Conservation (phyloP, 2,797 vertebrate genomes). For the Telmatherina bonti region DNA sequence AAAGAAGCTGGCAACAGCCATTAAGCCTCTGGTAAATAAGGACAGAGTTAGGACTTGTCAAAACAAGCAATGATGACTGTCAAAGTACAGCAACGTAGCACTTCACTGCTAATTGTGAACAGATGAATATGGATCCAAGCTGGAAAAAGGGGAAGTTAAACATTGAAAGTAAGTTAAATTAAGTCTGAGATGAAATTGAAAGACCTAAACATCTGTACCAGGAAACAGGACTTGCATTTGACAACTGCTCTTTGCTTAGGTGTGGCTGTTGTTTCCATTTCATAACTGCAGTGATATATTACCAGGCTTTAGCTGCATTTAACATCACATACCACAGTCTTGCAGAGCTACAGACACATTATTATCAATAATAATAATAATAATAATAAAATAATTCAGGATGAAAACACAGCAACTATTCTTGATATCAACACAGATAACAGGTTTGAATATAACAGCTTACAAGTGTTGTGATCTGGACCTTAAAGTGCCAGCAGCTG, state of each 20-base stretch:
- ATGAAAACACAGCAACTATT: background rate
- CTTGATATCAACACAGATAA: no score
- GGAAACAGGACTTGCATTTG: conserved; percentile 16
- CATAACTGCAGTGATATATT: conserved; percentile 26
- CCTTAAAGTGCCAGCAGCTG: conserved; percentile 10
- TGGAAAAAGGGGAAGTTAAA: background rate
- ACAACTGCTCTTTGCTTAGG: conserved; percentile 7
- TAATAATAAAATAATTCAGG: background rate
- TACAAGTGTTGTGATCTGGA: conserved; percentile 5
- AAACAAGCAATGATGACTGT: background rate
- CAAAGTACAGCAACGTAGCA: background rate
- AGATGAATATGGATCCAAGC: background rate
- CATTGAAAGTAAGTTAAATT: background rate
- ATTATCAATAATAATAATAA: rapidly evolving
- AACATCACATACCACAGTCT: background rate
- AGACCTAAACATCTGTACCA: background rate
- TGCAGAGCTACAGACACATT: background rate
- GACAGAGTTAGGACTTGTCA: background rate
- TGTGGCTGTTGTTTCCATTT: conserved; percentile 41
- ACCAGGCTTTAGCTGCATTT: background rate
- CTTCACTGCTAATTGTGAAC: background rate
- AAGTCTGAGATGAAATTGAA: background rate
- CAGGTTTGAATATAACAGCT: background rate
- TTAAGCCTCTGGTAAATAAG: conserved; percentile 12
- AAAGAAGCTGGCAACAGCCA: background rate